These are phyloP conservation scores for Amphilophus citrinellus DNA, from an alignment of 2,113 vertebrate species.

Conservation along the genomic window DNA sequence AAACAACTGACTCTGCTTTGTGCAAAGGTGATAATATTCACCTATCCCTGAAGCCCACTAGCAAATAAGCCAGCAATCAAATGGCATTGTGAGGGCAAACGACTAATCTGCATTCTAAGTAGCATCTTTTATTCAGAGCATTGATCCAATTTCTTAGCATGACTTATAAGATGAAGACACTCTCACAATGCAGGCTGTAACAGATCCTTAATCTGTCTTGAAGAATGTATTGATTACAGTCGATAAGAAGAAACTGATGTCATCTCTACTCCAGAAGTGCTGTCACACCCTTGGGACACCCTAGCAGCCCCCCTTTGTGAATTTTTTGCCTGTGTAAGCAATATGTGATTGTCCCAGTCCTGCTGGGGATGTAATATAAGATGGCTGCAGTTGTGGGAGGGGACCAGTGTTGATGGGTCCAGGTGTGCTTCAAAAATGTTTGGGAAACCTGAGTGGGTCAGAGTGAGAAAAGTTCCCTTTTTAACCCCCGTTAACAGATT, in stretches of 20 bases:
- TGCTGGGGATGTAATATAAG: conserved; percentile 59
- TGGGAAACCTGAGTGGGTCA: conserved; percentile 1
- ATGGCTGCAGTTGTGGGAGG: not conserved
- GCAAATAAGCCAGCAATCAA: not conserved
- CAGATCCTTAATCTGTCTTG: conserved; percentile 14
- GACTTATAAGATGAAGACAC: conserved; percentile 32
- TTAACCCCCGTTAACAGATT: too few relatives aligned
- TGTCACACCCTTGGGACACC: conserved; percentile 21
- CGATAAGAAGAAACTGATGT: conserved; percentile 40
- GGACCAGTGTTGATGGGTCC: not conserved
- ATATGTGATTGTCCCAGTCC: conserved; percentile 18
- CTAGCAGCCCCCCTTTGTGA: not conserved
- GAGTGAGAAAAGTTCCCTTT: not conserved
- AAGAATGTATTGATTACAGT: conserved; percentile 64
- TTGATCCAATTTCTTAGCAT: conserved; percentile 34
- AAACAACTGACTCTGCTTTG: not conserved
- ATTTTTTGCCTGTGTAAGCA: not conserved
- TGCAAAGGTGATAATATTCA: not conserved
- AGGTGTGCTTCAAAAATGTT: conserved; percentile 56
- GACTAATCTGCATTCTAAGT: conserved; percentile 41
- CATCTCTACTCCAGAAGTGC: conserved; percentile 22
- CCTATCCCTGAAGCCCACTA: not conserved
- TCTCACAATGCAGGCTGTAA: not conserved
- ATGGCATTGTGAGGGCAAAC: conserved; percentile 32
- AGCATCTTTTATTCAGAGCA: conserved; percentile 33